Conservation (phyloP, 2,797 vertebrate species). For the Lindbergichthys nudifrons region DNA sequence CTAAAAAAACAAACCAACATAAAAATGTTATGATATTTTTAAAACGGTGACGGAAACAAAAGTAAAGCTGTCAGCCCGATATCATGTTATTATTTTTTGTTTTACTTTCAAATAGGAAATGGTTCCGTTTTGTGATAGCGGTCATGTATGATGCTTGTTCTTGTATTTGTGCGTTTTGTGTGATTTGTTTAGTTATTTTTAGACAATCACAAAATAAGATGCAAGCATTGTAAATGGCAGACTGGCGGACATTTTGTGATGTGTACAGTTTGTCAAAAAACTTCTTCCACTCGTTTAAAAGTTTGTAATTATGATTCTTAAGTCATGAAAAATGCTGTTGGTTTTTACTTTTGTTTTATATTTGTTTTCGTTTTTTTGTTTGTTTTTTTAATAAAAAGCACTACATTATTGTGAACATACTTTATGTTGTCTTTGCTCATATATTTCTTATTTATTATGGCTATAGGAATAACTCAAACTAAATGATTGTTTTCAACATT, state of each 20-base stretch:
- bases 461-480: no score
- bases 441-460: background rate
- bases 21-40: slow-evolving; percentile 89
- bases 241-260: slow-evolving; percentile 89
- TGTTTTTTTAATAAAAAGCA: slow-evolving; percentile 90
- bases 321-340: slow-evolving; percentile 88
- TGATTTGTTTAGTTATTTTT: slow-evolving; percentile 90
- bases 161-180: slow-evolving; percentile 89
- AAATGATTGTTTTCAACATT: no score
- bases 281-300: slow-evolving; percentile 87
- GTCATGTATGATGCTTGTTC: slow-evolving; percentile 89
- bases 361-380: slow-evolving; percentile 82
- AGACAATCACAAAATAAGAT: slow-evolving; percentile 92
- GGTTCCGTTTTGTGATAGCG: slow-evolving; percentile 86
- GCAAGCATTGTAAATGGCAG: slow-evolving; percentile 91
- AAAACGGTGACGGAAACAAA: slow-evolving; percentile 79
- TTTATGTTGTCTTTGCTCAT: slow-evolving; percentile 46
- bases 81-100: slow-evolving; percentile 81
- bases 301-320: slow-evolving; percentile 91
- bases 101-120: slow-evolving; percentile 80
- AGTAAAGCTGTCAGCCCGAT: slow-evolving; percentile 77
- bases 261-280: slow-evolving; percentile 89
- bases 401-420: slow-evolving; percentile 88
- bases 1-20: slow-evolving; percentile 91
- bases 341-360: slow-evolving; percentile 90